Percentiles rank a stretch among this genome's conserved stretches.
phyloP scores from a whole-genome alignment of 2,113 vertebrate species.

The Herpetotheres cachinnans region DNA sequence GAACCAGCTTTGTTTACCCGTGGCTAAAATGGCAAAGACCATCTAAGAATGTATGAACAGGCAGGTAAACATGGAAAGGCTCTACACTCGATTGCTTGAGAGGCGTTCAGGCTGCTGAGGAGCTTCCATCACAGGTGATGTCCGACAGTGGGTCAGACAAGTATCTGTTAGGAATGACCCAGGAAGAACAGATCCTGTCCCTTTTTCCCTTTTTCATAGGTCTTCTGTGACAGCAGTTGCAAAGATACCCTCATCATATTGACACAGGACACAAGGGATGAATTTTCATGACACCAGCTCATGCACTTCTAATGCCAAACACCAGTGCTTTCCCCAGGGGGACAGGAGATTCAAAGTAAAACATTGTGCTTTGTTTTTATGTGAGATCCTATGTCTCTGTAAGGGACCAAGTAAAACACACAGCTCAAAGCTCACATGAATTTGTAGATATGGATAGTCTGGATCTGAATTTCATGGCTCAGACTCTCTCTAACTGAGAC shows the following conservation, averaged over 20 bases:
- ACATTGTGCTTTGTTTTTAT: background rate
- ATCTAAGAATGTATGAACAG: background rate
- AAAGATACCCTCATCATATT: no score
- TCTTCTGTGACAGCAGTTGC: background rate
- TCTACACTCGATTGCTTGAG: background rate
- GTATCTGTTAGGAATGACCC: accelerated
- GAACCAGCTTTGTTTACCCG: background rate
- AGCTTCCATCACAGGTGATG: background rate
- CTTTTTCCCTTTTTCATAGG: background rate
- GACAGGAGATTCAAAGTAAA: background rate
- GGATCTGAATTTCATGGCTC: background rate
- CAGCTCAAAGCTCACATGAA: background rate
- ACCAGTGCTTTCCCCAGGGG: background rate
- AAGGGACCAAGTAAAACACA: background rate
- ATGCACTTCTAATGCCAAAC: background rate
- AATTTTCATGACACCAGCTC: background rate
- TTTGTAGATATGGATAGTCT: background rate
- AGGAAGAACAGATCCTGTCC: background rate
- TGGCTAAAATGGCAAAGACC: background rate
- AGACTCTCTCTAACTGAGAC: background rate
- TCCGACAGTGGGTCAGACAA: background rate
- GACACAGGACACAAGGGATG: background rate
- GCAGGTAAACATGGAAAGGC: background rate
- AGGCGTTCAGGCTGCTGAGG: background rate
- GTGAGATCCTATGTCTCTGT: background rate